Evolutionary conservation across 2,888 invertebrate genomes (phyloP).

Genomic region (Cataglyphis rosenhaueri): DNA sequence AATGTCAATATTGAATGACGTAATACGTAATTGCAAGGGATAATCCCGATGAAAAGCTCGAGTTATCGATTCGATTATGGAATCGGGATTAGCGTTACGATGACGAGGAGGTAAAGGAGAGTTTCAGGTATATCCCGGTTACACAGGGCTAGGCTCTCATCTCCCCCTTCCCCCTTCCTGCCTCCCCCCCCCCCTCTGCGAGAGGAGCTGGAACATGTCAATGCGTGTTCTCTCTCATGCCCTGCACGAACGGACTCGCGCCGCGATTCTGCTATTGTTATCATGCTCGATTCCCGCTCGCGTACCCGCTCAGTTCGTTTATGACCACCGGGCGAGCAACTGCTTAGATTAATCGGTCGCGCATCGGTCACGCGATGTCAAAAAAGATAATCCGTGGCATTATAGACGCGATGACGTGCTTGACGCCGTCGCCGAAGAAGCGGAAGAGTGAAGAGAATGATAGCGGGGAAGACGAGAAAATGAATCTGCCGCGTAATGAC

Average conservation of each 20-base stretch:
- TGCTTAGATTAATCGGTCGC: not conserved
- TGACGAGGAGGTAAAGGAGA: not conserved
- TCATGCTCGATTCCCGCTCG: conserved; percentile 45
- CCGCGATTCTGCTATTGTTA: conserved; percentile 60
- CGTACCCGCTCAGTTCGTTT: conserved; percentile 50
- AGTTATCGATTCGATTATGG: not conserved
- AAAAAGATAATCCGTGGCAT: conserved; percentile 57
- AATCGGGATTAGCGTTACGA: conserved; percentile 15
- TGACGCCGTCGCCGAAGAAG: conserved; percentile 65
- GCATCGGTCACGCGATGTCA: conserved; percentile 46
- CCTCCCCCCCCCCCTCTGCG: not conserved
- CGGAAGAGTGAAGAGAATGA: not conserved
- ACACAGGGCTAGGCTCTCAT: not conserved
- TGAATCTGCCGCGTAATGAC: conserved; percentile 22
- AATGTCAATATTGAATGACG: not conserved
- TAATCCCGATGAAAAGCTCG: not conserved
- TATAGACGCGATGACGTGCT: conserved; percentile 46
- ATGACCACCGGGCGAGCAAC: conserved; percentile 18
- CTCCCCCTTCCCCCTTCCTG: not conserved
- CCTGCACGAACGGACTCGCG: conserved; percentile 17
- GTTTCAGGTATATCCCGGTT: conserved; percentile 2
- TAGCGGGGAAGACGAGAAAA: not conserved
- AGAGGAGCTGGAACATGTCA: conserved; percentile 58
- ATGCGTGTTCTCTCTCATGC: conserved; percentile 52
- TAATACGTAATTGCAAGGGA: not conserved